Evolutionary conservation across 2,113 vertebrate species (phyloP).

Genomic region (Xiphorhynchus elegans): DNA sequence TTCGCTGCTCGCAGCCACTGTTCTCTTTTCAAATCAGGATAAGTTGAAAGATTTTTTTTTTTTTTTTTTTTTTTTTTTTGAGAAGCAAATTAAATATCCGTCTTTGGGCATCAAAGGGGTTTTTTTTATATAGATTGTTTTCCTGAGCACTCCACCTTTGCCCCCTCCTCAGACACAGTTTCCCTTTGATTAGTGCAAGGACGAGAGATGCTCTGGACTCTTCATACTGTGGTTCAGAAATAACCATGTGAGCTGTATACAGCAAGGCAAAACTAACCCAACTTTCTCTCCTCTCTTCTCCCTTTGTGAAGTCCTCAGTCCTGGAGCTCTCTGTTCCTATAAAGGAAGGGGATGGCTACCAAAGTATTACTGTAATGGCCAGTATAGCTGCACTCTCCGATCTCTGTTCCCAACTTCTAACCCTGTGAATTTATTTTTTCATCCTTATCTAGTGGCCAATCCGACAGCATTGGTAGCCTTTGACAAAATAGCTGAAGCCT

Average conservation of each 20-base stretch:
- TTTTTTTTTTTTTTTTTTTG: neutral
- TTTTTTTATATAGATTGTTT: constrained; percentile 65
- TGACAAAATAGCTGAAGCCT: constrained; percentile 5
- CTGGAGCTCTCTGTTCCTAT: constrained; percentile 62
- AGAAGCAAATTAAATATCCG: constrained; percentile 69
- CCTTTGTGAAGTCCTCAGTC: constrained; percentile 5
- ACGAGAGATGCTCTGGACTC: constrained; percentile 41
- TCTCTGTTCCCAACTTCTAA: constrained; percentile 35
- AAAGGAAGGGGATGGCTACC: constrained; percentile 78
- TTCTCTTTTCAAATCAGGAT: constrained; percentile 69
- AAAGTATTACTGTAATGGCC: constrained; percentile 63
- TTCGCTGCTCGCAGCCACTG: constrained; percentile 67
- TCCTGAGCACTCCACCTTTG: constrained; percentile 42
- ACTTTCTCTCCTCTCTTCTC: neutral
- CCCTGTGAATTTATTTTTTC: constrained; percentile 40
- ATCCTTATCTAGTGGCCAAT: constrained; percentile 33
- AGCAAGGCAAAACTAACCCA: constrained; percentile 30
- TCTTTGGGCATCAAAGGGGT: constrained; percentile 70
- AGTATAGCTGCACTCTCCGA: constrained; percentile 56
- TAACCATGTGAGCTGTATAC: constrained; percentile 17
- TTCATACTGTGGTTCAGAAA: constrained; percentile 22
- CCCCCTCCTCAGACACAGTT: constrained; percentile 36
- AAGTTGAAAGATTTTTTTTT: constrained; percentile 43
- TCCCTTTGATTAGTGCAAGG: constrained; percentile 43
- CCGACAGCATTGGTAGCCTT: constrained; percentile 45